These are phyloP conservation scores for Enteromius trimaculatus DNA, from an alignment of 2,797 vertebrate species.

Conservation along the genomic window DNA sequence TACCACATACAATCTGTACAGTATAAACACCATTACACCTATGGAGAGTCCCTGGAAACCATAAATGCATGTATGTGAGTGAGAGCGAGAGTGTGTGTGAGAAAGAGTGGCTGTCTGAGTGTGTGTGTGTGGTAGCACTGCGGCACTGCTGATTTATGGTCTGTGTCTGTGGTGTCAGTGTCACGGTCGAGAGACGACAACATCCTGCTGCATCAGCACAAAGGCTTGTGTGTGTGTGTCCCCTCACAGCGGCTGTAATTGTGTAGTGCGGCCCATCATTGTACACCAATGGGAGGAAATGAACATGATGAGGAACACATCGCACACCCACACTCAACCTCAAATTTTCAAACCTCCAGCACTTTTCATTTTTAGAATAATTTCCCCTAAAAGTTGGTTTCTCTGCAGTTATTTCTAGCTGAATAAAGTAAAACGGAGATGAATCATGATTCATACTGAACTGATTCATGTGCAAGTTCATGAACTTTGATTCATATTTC, in stretches of 20 bases:
- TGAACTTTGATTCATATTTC: not conserved
- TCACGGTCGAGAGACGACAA: slow-evolving; percentile 74
- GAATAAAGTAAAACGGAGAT: not conserved
- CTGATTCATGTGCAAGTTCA: not conserved
- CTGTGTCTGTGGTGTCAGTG: slow-evolving; percentile 77
- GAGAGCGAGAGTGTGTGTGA: slow-evolving; percentile 46
- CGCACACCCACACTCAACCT: not conserved
- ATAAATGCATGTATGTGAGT: not conserved
- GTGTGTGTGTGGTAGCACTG: slow-evolving; percentile 67
- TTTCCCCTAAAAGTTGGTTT: not conserved
- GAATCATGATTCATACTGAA: not conserved
- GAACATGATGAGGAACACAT: too few relatives aligned
- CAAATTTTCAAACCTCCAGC: not conserved
- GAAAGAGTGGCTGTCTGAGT: slow-evolving; percentile 26
- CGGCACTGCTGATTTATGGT: slow-evolving; percentile 83
- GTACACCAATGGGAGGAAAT: too few relatives aligned
- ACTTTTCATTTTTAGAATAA: not conserved
- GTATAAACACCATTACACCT: too few relatives aligned
- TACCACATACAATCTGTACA: too few relatives aligned
- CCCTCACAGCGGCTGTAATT: not conserved
- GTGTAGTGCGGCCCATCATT: not conserved
- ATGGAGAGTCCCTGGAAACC: too few relatives aligned
- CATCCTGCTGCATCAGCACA: slow-evolving; percentile 80
- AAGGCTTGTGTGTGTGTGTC: slow-evolving; percentile 39
- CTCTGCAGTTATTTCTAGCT: not conserved